A percentile compares a stretch with the other conserved stretches of the same genome.
These are phyloP conservation scores for Microcebus ravelobensis DNA, from an alignment of 2,113 vertebrate genomes.

Conservation along the genomic window DNA sequence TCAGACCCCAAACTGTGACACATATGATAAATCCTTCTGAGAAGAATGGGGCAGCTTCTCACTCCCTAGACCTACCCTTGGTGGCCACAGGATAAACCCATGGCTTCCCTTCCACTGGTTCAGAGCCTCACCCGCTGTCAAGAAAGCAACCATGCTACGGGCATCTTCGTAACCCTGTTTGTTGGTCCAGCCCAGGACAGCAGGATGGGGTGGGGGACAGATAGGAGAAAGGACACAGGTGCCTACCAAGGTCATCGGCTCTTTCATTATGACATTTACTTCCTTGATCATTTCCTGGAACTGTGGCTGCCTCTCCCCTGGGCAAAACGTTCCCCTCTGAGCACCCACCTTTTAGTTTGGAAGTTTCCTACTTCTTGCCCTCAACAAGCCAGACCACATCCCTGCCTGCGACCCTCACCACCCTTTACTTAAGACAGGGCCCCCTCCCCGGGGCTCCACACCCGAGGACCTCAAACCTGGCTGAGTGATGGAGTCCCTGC, in stretches of 20 bases:
- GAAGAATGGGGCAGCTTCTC: background rate
- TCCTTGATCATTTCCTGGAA: background rate
- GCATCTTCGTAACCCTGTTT: background rate
- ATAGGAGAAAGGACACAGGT: background rate
- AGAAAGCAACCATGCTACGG: accelerated
- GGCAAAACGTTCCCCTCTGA: background rate
- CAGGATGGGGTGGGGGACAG: background rate
- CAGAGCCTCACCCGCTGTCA: background rate
- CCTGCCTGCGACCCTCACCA: background rate
- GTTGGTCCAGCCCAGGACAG: background rate
- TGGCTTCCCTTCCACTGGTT: background rate
- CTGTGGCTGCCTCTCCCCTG: background rate
- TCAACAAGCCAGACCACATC: background rate
- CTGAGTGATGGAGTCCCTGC: accelerated
- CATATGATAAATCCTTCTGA: background rate
- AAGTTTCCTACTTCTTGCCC: background rate
- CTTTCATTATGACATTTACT: background rate
- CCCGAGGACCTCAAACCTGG: background rate
- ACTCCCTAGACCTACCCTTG: no score
- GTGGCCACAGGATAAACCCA: accelerated
- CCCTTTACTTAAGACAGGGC: background rate
- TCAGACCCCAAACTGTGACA: accelerated
- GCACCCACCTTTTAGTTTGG: background rate
- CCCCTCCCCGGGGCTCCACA: background rate
- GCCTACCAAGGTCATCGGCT: background rate